Base-by-base conservation (phyloP, 2,888 invertebrate genomes). In the Anodontia alba region DNA sequence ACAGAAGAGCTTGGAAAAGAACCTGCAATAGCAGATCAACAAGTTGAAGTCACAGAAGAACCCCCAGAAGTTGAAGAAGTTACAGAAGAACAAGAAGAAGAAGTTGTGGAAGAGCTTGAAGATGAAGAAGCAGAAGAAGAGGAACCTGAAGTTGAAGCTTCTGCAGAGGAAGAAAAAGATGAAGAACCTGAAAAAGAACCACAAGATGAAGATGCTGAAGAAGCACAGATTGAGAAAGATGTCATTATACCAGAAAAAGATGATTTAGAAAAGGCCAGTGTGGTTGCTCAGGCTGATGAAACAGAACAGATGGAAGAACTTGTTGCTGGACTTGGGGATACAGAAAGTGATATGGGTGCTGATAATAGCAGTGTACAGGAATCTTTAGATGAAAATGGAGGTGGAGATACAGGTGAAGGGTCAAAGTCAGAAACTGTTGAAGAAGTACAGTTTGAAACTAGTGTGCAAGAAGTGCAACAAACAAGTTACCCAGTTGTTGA, bases 361-460 rank as follows among this genome's bases (percentile, higher is more conserved):
- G 62, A 62, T 7, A 26, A 54, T 15, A 10, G 38, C 20, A 17
- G n/a, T 38, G 36, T 29, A 23, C n/a, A 36, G 12, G 51, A 57
- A n/a, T 54, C 73, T 38, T 69, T 33, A 46, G 66, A 57, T 43
- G 78, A 78, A 20, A 74, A 51, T 15, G 57, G 57, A n/a, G 33
- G 62, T 67, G 72, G 54, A 12, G 75, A 54, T 17, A 31, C 31
- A 8, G 70, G 62, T n/a, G 68, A 68, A 12, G 49, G 23, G 54
- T 67, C 66, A 38, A 62, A 36, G 43, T 70, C 38, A 29, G 72
- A 76, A 42, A 38, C 38, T 38, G 70, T 71, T 36, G 77, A 73
- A 26, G 77, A 80, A 23, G 73, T 77, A 12, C 71, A 80, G 29
- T 79, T 79, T 71, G 75, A 81, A 67, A 79, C 71, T 31, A 68